Evolutionary conservation across 2,113 vertebrate genomes (phyloP).

Genomic region (Symphodus melops): DNA sequence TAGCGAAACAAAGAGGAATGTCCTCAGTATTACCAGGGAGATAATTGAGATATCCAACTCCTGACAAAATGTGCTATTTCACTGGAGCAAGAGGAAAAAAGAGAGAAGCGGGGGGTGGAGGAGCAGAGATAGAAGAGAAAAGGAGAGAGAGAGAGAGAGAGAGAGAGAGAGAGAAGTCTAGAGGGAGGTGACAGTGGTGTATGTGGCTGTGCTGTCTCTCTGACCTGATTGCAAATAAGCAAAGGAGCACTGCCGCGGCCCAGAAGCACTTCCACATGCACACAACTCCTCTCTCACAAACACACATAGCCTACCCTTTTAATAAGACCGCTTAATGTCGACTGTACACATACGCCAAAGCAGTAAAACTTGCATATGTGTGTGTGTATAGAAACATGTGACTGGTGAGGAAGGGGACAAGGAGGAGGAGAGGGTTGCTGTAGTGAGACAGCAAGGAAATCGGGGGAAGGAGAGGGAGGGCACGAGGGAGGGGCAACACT

Average conservation of each 20-base stretch:
- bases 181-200: slow-evolving; percentile 84
- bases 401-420: slow-evolving; percentile 66
- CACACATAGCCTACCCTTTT: slow-evolving; percentile 67
- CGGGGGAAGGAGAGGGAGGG: slow-evolving; percentile 17
- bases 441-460: slow-evolving; percentile 68
- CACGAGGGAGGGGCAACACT: slow-evolving; percentile 65
- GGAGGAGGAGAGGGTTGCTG: slow-evolving; percentile 66
- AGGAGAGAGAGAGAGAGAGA: slow-evolving; percentile 29
- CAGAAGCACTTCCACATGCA: slow-evolving; percentile 81
- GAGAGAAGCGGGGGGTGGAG: slow-evolving; percentile 31
- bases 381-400: slow-evolving; percentile 46
- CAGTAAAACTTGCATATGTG: slow-evolving; percentile 53
- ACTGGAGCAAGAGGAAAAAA: slow-evolving; percentile 60
- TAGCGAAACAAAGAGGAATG: slow-evolving; percentile 59
- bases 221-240: slow-evolving; percentile 87
- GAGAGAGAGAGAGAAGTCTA: slow-evolving; percentile 51
- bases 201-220: slow-evolving; percentile 80
- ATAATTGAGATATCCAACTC: slow-evolving; percentile 84
- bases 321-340: slow-evolving; percentile 77
- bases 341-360: slow-evolving; percentile 61
- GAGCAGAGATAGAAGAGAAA: slow-evolving; percentile 24
- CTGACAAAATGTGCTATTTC: slow-evolving; percentile 81
- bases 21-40: slow-evolving; percentile 65
- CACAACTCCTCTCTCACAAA: slow-evolving; percentile 64
- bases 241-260: slow-evolving; percentile 76